Base-by-base conservation (phyloP, 2,888 invertebrate genomes). In the Drosophila ustulata region DNA sequence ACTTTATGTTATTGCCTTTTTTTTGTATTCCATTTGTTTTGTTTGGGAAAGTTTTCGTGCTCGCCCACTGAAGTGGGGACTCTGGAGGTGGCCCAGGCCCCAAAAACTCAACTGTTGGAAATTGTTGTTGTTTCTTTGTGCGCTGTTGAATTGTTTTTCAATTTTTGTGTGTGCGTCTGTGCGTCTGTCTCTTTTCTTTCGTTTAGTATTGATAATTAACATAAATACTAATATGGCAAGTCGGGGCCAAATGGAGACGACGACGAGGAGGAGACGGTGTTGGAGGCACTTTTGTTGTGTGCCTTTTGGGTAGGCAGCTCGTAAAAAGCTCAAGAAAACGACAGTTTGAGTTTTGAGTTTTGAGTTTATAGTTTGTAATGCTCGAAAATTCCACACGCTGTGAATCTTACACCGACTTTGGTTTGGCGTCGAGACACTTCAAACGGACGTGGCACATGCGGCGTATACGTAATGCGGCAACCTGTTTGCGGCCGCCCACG, bases 161-260 rank as follows among this genome's bases (percentile, higher is more conserved):
- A 57, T 68, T 58, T 58, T 55, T 53, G 39, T 46, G 34, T 51
- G 51, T 55, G 51, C n/a, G 32, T n/a, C 26, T 47, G 9, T 53
- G 32, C 43, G 18, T 65, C 34, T 56, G 3, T 32, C 37, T 11
- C 34, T 45, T 13, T 68, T 69, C 23, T 62, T 52, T 63, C 65
- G 65, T 78, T 85, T 77, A 83, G 79, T 86, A 77, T 71, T 5
- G 75, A 75, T 66, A 78, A 87, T 83, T 83, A 84, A 83, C 82
- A 80, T 75, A 80, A 78, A 82, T 80, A 82, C 83, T 71, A 75
- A 87, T 80, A 83, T 70, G 83, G 83, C 80, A 69, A 57, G 70
- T 47, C 69, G 63, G 65, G 39, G 32, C 84, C 87, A 83, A 71
- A 81, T 75, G 63, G 28, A 75, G 77, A 62, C 34, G n/a, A 34